Percentiles rank a stretch among this genome's conserved stretches.
These are phyloP conservation scores for Rhodophaea formosa DNA, from an alignment of 2,888 invertebrate species.

Conservation along the genomic window DNA sequence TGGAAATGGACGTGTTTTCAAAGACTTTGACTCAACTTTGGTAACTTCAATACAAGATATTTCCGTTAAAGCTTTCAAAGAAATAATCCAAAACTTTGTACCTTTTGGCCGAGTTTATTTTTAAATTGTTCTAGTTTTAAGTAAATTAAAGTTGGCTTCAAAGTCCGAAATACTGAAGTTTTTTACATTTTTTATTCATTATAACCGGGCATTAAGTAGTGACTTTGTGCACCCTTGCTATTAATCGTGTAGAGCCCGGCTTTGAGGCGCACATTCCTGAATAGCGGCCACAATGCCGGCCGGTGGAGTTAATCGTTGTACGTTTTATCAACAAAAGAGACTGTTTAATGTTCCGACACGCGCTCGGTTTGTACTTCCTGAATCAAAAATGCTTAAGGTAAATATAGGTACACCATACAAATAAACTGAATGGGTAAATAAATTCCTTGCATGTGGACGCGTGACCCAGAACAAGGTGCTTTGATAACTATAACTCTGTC, in stretches of 20 bases:
- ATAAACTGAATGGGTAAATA: slow-evolving; percentile 1
- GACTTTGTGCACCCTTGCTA: slow-evolving; percentile 28
- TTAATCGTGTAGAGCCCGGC: slow-evolving; percentile 36
- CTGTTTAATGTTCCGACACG: slow-evolving; percentile 75
- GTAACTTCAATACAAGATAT: background rate
- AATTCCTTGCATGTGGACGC: background rate
- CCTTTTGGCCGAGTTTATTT: background rate
- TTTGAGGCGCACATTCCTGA: slow-evolving; percentile 45
- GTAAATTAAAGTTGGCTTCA: slow-evolving; percentile 16
- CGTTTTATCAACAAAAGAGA: slow-evolving; percentile 70
- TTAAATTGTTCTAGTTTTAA: background rate
- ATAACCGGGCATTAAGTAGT: slow-evolving; percentile 25
- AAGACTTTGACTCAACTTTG: slow-evolving; percentile 11
- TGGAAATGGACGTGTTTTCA: slow-evolving; percentile 3
- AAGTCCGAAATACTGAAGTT: slow-evolving; percentile 14
- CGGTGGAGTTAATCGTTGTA: slow-evolving; percentile 56
- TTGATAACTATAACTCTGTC: background rate
- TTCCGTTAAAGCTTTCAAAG: background rate
- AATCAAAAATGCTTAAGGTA: slow-evolving; percentile 46
- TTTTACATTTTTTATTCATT: slow-evolving; percentile 29
- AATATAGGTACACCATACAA: background rate
- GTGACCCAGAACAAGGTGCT: background rate
- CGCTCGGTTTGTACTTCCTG: slow-evolving; percentile 54
- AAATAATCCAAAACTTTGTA: background rate
- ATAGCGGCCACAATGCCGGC: slow-evolving; percentile 51